Conservation (phyloP, 2,797 vertebrate genomes). For the Sorex maritimensis region DNA sequence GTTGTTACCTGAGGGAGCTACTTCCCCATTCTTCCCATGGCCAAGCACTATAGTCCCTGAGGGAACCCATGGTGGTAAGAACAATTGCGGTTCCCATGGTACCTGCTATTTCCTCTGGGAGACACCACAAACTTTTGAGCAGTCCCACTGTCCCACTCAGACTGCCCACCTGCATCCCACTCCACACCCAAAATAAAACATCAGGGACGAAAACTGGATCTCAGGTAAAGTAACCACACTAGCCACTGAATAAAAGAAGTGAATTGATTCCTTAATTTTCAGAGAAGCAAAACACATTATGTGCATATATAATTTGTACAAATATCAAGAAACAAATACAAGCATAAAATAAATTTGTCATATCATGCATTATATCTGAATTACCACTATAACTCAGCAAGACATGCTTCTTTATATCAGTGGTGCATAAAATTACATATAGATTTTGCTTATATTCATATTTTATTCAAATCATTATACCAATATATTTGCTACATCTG, state of each 20-base stretch:
- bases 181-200: not conserved
- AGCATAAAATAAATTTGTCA: conserved; percentile 6
- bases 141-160: not conserved
- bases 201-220: not conserved
- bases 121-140: not conserved
- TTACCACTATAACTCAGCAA: not conserved
- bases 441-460: not conserved
- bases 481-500: too few species aligned
- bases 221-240: not conserved
- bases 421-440: not conserved
- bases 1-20: not conserved
- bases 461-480: not conserved
- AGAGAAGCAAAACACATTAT: not conserved
- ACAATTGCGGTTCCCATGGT: not conserved
- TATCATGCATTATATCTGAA: not conserved
- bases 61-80: not conserved
- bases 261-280: not conserved
- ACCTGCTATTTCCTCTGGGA: not conserved
- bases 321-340: not conserved
- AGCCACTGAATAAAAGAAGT: not conserved
- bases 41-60: not conserved
- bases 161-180: not conserved
- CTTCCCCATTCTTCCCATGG: not conserved
- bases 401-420: not conserved
- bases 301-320: not conserved